A percentile compares a stretch with the other conserved stretches of the same genome.
These are phyloP conservation scores for Pristiophorus japonicus DNA, from an alignment of 2,113 vertebrate species.

Conservation along the genomic window DNA sequence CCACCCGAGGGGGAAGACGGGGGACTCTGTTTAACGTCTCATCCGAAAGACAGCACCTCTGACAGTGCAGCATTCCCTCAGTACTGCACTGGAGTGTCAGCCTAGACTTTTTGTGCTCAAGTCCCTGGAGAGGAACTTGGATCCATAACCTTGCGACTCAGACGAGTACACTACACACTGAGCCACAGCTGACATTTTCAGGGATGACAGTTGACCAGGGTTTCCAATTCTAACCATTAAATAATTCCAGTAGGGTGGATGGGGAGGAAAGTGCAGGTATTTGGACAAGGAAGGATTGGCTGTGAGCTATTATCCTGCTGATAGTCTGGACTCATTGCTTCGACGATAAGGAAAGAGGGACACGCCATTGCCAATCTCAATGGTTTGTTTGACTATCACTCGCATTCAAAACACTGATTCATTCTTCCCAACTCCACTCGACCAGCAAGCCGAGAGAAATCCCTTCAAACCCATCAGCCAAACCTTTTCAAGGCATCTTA, in stretches of 20 bases:
- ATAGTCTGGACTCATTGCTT: background rate
- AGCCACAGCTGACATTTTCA: too few species aligned
- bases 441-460: background rate
- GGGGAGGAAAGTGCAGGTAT: background rate
- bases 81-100: too few species aligned
- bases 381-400: background rate
- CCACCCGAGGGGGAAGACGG: too few species aligned
- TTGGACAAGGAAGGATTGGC: background rate
- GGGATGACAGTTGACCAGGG: background rate
- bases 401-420: background rate
- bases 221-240: background rate
- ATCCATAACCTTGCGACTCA: too few species aligned
- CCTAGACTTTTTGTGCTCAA: too few species aligned
- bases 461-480: background rate
- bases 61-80: too few species aligned
- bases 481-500: background rate
- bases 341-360: background rate
- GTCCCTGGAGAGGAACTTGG: too few species aligned
- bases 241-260: too few species aligned
- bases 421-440: background rate
- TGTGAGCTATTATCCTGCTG: background rate
- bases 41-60: too few species aligned
- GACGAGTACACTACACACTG: too few species aligned
- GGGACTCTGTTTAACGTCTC: too few species aligned
- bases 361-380: background rate